Evolutionary conservation across 2,888 invertebrate species (phyloP).

Genomic region (Caenorhabditis sp.): DNA sequence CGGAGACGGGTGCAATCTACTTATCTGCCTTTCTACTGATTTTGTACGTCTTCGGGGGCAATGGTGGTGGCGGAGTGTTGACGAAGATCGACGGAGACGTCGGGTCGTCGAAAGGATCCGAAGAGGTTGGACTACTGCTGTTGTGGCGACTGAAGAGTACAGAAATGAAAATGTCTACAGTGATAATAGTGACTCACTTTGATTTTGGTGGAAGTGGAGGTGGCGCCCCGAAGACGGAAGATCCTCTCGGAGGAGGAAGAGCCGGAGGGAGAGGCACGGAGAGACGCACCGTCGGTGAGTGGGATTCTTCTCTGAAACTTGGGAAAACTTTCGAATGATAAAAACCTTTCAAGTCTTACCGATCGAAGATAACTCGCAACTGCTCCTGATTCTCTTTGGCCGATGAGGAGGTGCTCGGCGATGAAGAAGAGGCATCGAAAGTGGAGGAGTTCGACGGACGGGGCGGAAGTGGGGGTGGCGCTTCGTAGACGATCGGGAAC

Average conservation of each 20-base stretch:
- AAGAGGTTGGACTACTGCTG: constrained; percentile 27
- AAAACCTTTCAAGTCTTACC: constrained; percentile 16
- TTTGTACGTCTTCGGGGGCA: constrained; percentile 59
- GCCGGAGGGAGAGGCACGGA: constrained; percentile 66
- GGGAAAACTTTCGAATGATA: neutral
- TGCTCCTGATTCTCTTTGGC: constrained; percentile 51
- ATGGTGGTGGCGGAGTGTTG: constrained; percentile 50
- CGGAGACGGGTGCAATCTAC: neutral
- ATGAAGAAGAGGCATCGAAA: constrained; percentile 15
- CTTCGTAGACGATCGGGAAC: constrained; percentile 45
- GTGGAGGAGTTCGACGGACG: constrained; percentile 26
- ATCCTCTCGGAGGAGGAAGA: constrained; percentile 62
- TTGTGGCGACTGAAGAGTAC: constrained; percentile 40
- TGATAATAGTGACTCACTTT: constrained; percentile 9
- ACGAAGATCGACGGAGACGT: constrained; percentile 46
- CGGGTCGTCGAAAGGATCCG: constrained; percentile 45
- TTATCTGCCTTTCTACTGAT: constrained; percentile 15
- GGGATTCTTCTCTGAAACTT: constrained; percentile 53
- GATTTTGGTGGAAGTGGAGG: constrained; percentile 66
- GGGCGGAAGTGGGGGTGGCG: constrained; percentile 54
- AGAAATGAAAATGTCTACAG: neutral
- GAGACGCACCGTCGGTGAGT: constrained; percentile 64
- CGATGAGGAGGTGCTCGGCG: constrained; percentile 28
- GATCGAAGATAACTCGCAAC: constrained; percentile 57
- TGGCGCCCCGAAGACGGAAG: constrained; percentile 26